Conservation (phyloP, 2,113 vertebrate genomes). For the Chloropsis hardwickii region DNA sequence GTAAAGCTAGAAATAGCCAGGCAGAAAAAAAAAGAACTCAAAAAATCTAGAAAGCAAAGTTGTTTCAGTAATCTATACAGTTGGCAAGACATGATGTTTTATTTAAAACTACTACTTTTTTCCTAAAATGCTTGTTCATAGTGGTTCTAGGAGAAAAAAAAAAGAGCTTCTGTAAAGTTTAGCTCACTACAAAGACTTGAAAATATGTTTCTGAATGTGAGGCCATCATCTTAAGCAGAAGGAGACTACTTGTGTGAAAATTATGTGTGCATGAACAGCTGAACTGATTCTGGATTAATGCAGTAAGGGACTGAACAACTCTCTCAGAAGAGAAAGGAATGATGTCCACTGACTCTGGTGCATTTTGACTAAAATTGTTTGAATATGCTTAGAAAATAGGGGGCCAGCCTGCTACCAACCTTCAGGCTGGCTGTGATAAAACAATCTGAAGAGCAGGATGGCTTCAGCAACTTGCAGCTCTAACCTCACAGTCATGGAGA, state of each 20-base stretch:
- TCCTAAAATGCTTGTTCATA: neutral
- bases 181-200: neutral
- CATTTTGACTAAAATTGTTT: neutral
- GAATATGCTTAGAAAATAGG: neutral
- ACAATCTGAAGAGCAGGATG: neutral
- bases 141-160: accelerated
- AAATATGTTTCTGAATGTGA: neutral
- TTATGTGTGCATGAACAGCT: neutral
- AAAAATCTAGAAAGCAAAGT: neutral
- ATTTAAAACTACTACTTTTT: neutral
- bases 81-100: neutral
- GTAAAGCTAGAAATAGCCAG: neutral
- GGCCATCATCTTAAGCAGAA: neutral
- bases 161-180: neutral
- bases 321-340: neutral
- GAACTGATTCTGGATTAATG: neutral
- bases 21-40: neutral
- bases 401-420: neutral
- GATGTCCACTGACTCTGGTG: neutral
- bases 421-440: neutral
- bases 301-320: neutral
- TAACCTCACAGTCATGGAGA: neutral
- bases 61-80: neutral
- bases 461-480: neutral
- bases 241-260: neutral